Percentiles rank a stretch among this genome's conserved stretches.
phyloP scores from a whole-genome alignment of 2,113 vertebrate species.

The Carassius auratus region DNA sequence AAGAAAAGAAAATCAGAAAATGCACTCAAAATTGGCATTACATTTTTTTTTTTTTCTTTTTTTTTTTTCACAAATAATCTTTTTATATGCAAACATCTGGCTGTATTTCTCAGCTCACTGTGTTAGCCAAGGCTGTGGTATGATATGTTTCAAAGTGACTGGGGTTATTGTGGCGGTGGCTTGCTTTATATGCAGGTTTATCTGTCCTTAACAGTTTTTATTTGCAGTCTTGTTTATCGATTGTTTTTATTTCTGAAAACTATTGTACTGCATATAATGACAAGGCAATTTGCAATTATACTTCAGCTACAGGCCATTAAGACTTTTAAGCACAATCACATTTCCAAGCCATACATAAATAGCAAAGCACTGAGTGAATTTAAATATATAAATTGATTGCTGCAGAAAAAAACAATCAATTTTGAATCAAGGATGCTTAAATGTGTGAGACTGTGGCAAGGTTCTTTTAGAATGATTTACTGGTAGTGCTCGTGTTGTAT shows the following conservation, averaged over 20 bases:
- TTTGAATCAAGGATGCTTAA: background rate
- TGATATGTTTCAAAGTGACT: background rate
- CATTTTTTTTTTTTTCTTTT: background rate
- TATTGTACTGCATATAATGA: background rate
- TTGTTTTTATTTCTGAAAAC: slow-evolving; percentile 13
- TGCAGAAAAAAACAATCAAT: background rate
- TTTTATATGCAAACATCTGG: background rate
- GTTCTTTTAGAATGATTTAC: slow-evolving; percentile 8
- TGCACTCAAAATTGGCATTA: background rate
- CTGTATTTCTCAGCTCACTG: background rate
- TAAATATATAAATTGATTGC: background rate
- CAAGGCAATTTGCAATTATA: background rate
- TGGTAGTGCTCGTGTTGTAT: background rate
- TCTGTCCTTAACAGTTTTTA: slow-evolving; percentile 22
- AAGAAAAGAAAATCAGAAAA: background rate
- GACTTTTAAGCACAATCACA: slow-evolving; percentile 6
- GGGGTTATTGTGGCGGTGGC: background rate
- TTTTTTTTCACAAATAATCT: background rate
- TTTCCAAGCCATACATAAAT: background rate
- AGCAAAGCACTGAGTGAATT: background rate
- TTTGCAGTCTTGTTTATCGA: background rate
- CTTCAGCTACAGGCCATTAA: background rate
- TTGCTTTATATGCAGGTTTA: background rate
- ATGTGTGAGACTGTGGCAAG: background rate
- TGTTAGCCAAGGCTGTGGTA: background rate